Evolutionary conservation across 1,140 invertebrate species (phyloP), one percentile per base, ranked within the genome.

Genomic region (Drosophila mayri): DNA sequence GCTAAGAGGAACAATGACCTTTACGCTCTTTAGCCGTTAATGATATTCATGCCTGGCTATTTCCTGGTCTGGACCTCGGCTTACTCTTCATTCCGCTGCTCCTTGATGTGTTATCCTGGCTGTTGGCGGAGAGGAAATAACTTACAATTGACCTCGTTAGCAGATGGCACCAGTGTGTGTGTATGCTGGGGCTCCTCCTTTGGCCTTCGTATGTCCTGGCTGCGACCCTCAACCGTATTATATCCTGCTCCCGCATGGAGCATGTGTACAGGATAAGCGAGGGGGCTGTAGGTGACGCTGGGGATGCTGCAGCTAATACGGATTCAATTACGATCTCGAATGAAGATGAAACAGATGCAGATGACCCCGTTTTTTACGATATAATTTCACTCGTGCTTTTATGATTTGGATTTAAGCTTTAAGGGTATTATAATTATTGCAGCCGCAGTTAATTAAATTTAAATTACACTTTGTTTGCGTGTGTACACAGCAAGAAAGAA

Each of bases 61-160:
- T 88, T 86, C 70, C 76, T 87, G 76, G 67, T 59, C 66, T 59
- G 72, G 76, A 57, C 73, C 67, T 58, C 71, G 70, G 65, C 59
- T 78, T 64, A 63, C 57, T 32, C 76, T 54, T 52, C 40, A 40
- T 62, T 20, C 47, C n/a, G 52, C 40, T 44, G 40, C 52, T 61
- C 54, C 60, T 80, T 57, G 65, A 47, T 63, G 25, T 59, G 66
- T 46, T 66, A 44, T 43, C 47, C 55, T 70, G 63, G 64, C 49
- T 83, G 68, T 44, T 68, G 63, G 60, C 62, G 66, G 46, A 61
- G 54, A 83, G 74, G 65, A 88, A 90, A 88, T 88, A 88, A 88
- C 84, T 88, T 90, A 88, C 84, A 90, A 88, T 88, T 88, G 81
- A 88, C 84, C 84, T 88, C 84, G 84, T 88, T 88, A 88, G 84